Evolutionary conservation across 2,888 invertebrate genomes (phyloP), one percentile per base, ranked within the genome.

Genomic region (Seira sanloemensis): DNA sequence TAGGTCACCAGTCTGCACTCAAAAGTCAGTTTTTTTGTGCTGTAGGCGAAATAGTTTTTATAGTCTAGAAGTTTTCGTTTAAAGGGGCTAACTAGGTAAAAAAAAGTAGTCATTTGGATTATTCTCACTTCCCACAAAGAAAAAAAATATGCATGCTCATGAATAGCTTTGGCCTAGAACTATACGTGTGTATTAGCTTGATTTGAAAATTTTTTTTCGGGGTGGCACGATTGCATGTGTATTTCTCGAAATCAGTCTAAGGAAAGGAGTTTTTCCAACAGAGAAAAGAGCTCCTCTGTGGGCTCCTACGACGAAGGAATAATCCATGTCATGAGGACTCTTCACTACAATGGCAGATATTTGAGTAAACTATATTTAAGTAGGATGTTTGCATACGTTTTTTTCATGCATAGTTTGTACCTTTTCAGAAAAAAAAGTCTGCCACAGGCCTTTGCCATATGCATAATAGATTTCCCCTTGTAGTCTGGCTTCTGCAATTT

Each of bases 331-430:
- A 50, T 50, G n/a, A 50, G 50, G 2, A 50, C 50, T 18, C 12
- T 50, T 50, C 50, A 50, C 50, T n/a, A 50, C n/a, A 50, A n/a
- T 50, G 50, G 50, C 50, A 50, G 50, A 50, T n/a, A 50, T 50
- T 50, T 50, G 50, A 50, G 16, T 50, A 50, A 50, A 18, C 50
- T 50, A 18, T 50, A 50, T 50, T 50, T 50, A 50, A 50, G 50
- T 50, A 50, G 50, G 50, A 18, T 50, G n/a, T 50, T 50, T 50
- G 50, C 50, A 50, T 50, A 12, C 50, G 37, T 12, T 50, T 50
- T 50, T 50, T 50, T n/a, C 50, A n/a, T 18, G n/a, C 50, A 50
- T 50, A n/a, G 12, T 50, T 12, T 2, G 16, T 7, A 50, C n/a
- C 12, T 50, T 50, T 50, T 50, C 50, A 12, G 12, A 50, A 50